Evolutionary conservation across 2,888 invertebrate genomes (phyloP).

Genomic region (Himalopsyche anomala): DNA sequence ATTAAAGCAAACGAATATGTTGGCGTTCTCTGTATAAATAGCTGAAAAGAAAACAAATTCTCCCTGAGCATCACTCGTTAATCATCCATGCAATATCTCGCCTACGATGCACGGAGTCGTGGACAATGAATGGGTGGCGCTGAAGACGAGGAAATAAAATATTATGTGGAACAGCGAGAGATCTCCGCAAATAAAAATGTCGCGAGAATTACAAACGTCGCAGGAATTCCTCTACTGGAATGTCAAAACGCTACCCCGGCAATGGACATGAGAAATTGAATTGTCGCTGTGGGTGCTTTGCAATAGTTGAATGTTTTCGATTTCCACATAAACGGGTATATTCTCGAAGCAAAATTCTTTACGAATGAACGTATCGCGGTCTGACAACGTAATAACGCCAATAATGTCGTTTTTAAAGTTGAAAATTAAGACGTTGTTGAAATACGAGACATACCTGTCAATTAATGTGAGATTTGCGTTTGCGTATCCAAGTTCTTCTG

Average conservation of each 20-base stretch:
- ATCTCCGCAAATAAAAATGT: conserved; percentile 50
- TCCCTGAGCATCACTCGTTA: conserved; percentile 45
- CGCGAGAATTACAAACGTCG: conserved; percentile 15
- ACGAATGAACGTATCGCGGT: too few relatives aligned
- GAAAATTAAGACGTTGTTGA: too few relatives aligned
- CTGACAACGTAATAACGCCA: too few relatives aligned
- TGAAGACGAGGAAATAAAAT: background rate
- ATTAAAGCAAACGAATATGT: background rate
- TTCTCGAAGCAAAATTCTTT: too few relatives aligned
- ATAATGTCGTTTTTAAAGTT: too few relatives aligned
- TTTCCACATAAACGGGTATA: too few relatives aligned
- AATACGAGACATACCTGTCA: too few relatives aligned
- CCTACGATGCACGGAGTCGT: conserved; percentile 50
- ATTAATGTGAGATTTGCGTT: too few relatives aligned
- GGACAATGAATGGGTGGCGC: conserved; percentile 20
- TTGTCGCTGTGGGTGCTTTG: background rate
- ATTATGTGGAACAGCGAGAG: conserved; percentile 1
- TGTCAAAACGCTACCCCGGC: conserved; percentile 26
- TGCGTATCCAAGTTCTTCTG: too few relatives aligned
- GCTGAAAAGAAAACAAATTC: background rate
- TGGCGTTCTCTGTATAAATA: background rate
- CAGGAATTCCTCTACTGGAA: conserved; percentile 2
- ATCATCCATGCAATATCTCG: conserved; percentile 55
- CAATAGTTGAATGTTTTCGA: too few relatives aligned
- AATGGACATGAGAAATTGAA: conserved; percentile 13